Evolutionary conservation across 2,113 vertebrate species (phyloP).

Genomic region (Nothocercus julius): DNA sequence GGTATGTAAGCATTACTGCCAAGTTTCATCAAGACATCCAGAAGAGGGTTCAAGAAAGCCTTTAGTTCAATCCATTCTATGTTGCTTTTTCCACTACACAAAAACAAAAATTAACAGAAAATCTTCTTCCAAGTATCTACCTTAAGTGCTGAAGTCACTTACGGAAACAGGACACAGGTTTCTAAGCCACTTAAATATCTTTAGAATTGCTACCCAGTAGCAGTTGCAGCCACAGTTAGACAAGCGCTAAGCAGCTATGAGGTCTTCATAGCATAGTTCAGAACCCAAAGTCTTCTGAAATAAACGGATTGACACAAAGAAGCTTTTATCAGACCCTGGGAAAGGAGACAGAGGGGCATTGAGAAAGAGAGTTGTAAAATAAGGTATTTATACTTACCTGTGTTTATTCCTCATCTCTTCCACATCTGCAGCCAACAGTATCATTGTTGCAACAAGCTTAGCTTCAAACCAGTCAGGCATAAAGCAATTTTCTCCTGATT

Average conservation of each 20-base stretch:
- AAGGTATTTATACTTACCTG: conserved; percentile 63
- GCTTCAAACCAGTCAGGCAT: conserved; percentile 87
- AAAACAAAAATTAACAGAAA: conserved; percentile 71
- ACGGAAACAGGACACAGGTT: neutral
- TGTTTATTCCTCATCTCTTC: conserved; percentile 62
- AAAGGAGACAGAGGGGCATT: neutral
- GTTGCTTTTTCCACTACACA: conserved; percentile 70
- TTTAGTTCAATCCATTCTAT: conserved; percentile 73
- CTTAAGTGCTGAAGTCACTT: conserved; percentile 16
- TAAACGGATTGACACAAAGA: neutral
- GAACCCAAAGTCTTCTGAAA: neutral
- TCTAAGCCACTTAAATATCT: conserved; percentile 1
- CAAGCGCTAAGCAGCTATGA: neutral
- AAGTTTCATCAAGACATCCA: conserved; percentile 87
- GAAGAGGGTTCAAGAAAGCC: conserved; percentile 84
- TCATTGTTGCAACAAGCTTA: conserved; percentile 83
- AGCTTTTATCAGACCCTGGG: neutral
- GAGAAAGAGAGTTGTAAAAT: conserved; percentile 37
- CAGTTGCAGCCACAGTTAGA: neutral
- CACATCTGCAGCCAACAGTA: conserved; percentile 84
- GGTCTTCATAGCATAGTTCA: neutral
- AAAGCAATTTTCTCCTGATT: conserved; percentile 77
- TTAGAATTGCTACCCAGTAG: conserved; percentile 5
- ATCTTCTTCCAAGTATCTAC: conserved; percentile 42
- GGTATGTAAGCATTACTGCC: conserved; percentile 90